A percentile compares a stretch with the other conserved stretches of the same genome.
These are phyloP conservation scores for Hydroisotoma schaefferi DNA, from an alignment of 2,888 invertebrate genomes.

Conservation along the genomic window DNA sequence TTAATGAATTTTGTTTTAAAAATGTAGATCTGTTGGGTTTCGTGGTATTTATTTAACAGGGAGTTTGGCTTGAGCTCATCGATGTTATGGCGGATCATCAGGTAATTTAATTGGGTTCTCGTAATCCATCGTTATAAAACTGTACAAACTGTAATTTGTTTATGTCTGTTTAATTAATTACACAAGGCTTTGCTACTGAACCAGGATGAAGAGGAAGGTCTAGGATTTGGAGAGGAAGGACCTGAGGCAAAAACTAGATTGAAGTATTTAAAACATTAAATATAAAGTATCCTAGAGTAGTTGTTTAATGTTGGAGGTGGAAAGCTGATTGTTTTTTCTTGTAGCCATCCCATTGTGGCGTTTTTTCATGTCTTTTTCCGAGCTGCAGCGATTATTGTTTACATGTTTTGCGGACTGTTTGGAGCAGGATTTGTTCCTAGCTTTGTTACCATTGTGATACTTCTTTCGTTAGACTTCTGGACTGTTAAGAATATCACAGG, in stretches of 20 bases:
- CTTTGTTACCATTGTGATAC: conserved; percentile 83
- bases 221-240: conserved; percentile 83
- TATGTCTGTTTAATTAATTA: no score
- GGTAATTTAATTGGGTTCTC: no score
- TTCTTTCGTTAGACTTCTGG: conserved; percentile 98
- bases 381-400: conserved; percentile 74
- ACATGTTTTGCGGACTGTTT: conserved; percentile 86
- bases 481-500: conserved; percentile 93
- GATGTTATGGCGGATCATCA: conserved; percentile 9
- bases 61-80: no score
- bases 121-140: no score
- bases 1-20: no score
- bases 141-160: no score
- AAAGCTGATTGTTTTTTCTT: conserved; percentile 44
- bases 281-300: conserved; percentile 38
- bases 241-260: conserved; percentile 54
- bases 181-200: conserved; percentile 73
- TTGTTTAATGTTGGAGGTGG: not conserved
- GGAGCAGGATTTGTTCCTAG: conserved; percentile 90
- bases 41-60: no score
- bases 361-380: conserved; percentile 89
- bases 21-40: no score
- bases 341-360: conserved; percentile 87
- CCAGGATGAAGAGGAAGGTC: conserved; percentile 72
- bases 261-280: not conserved